Percentiles rank a stretch among this genome's conserved stretches.
Evolutionary conservation across 2,113 vertebrate genomes (phyloP).

Genomic region (Gobio gobio): DNA sequence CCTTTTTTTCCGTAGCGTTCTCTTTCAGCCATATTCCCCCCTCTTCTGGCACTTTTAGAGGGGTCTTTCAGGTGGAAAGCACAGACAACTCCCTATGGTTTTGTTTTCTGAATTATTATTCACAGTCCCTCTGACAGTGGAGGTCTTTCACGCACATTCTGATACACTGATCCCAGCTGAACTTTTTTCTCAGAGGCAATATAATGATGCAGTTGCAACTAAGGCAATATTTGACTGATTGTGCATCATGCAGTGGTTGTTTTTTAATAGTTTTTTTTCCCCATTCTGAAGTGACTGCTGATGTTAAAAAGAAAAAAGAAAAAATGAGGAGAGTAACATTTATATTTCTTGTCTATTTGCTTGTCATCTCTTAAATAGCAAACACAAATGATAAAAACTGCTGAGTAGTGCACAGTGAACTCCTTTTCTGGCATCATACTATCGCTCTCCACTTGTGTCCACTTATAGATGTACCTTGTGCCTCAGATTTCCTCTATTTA

Average conservation of each 20-base stretch:
- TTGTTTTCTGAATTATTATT: background rate
- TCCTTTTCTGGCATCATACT: constrained; percentile 34
- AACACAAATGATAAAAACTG: constrained; percentile 60
- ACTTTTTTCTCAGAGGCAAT: constrained; percentile 69
- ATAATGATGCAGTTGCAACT: constrained; percentile 67
- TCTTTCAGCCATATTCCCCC: constrained; percentile 45
- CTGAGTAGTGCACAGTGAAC: constrained; percentile 43
- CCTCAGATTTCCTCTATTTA: constrained; percentile 61
- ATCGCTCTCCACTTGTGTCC: constrained; percentile 35
- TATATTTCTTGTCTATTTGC: constrained; percentile 28
- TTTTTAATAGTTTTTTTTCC: background rate
- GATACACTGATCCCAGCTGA: constrained; percentile 62
- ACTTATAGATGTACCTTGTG: constrained; percentile 64
- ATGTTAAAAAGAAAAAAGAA: background rate
- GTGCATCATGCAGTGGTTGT: constrained; percentile 12
- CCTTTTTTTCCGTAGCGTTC: constrained; percentile 53
- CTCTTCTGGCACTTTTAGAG: constrained; percentile 3
- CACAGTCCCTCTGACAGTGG: background rate
- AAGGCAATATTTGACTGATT: constrained; percentile 69
- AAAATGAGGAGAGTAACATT: constrained; percentile 17
- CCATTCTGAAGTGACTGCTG: constrained; percentile 9
- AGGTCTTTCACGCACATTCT: background rate
- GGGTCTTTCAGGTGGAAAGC: constrained; percentile 27
- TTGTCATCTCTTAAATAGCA: constrained; percentile 43
- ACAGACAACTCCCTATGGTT: constrained; percentile 22